Conservation (phyloP, 2,888 invertebrate genomes). For the Leucophenga montana region DNA sequence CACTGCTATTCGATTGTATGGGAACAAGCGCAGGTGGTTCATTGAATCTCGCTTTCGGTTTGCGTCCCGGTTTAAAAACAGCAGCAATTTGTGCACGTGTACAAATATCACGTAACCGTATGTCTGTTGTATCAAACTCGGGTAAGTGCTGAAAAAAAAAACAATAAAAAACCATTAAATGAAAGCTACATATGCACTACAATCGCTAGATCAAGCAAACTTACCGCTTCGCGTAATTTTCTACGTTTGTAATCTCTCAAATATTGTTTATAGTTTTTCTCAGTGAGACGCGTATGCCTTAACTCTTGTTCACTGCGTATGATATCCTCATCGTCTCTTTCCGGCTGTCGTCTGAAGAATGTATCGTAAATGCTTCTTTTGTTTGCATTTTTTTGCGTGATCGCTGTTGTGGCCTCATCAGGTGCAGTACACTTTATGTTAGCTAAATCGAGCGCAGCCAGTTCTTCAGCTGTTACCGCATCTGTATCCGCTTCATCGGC, state of each 20-base stretch:
- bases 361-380: conserved; percentile 68
- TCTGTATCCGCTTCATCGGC: conserved; percentile 76
- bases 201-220: too few species aligned
- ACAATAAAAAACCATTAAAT: background rate
- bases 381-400: conserved; percentile 46
- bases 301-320: conserved; percentile 54
- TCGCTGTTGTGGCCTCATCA: conserved; percentile 22
- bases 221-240: conserved; percentile 81
- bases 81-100: conserved; percentile 70
- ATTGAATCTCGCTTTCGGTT: conserved; percentile 61
- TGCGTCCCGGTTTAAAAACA: conserved; percentile 68
- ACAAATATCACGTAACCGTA: conserved; percentile 80
- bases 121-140: conserved; percentile 84
- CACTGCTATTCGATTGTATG: conserved; percentile 42
- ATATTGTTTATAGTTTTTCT: conserved; percentile 76
- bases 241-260: conserved; percentile 81
- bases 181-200: too few species aligned
- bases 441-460: conserved; percentile 34
- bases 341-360: conserved; percentile 58
- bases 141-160: conserved; percentile 77
- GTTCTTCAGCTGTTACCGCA: conserved; percentile 30
- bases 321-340: conserved; percentile 59
- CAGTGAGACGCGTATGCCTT: conserved; percentile 54
- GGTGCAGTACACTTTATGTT: background rate
- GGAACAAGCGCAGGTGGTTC: conserved; percentile 64